A percentile compares a stretch with the other conserved stretches of the same genome.
Conservation (phyloP, 1,140 invertebrate species). For the Pemphigus obesinymphae region DNA sequence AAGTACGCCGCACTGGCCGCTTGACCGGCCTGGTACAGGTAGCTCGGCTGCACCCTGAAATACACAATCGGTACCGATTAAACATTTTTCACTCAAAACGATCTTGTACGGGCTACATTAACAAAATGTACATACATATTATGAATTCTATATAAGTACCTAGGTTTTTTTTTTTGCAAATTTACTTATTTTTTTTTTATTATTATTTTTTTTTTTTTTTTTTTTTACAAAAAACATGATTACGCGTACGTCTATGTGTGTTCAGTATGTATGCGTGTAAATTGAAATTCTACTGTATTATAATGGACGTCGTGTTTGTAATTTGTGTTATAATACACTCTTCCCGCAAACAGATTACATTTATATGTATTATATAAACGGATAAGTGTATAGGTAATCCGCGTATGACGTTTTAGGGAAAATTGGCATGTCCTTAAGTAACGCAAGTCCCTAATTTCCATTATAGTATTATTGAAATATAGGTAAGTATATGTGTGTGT, state of each 20-base stretch:
- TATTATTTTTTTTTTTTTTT: neutral
- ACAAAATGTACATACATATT: neutral
- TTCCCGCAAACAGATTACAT: no score
- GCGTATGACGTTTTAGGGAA: neutral
- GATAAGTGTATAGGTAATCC: neutral
- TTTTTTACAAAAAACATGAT: neutral
- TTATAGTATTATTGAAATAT: no score
- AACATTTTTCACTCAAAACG: neutral
- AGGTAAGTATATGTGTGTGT: neutral
- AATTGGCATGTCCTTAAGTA: slow-evolving; percentile 23
- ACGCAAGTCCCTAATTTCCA: neutral
- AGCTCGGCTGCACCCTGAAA: slow-evolving; percentile 51
- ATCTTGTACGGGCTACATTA: neutral
- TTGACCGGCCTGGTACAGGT: slow-evolving; percentile 50
- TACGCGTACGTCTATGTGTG: neutral
- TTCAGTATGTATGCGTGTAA: neutral
- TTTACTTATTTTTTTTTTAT: neutral
- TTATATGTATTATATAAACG: no score
- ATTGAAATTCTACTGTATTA: no score
- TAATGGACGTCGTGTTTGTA: no score
- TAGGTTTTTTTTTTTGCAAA: neutral
- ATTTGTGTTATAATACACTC: no score
- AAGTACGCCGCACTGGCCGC: slow-evolving; percentile 46
- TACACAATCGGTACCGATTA: slow-evolving; percentile 4
- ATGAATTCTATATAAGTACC: no score